Evolutionary conservation across 2,888 invertebrate species (phyloP), one percentile per base, ranked within the genome.

Genomic region (Augochlorella aurata): DNA sequence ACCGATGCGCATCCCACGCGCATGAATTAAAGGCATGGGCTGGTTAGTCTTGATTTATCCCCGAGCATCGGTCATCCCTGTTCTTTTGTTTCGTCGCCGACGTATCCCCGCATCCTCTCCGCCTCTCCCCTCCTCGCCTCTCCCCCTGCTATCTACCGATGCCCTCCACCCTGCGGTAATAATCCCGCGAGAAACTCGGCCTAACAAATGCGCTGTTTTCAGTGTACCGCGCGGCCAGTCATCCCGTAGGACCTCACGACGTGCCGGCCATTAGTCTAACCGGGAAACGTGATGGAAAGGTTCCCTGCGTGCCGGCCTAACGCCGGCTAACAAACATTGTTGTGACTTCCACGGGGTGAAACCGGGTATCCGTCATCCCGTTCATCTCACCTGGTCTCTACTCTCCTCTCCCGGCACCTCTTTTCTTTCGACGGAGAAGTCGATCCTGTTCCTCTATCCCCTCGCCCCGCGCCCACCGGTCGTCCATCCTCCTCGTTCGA

Each of bases 41-140:
- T 93, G 92, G 92, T 93, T 93, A 92, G 92, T 91, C 91, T 90
- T 93, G 93, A 93, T 93, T 93, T 93, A 93, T 93, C 89, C 90
- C 88, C 90, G 88, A 89, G 85, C 92, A 93, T 93, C 91, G 90
- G 87, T 92, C 92, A 91, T 90, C 87, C 84, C 81, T 65, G 87
- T 90, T 89, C 90, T 90, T 92, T 91, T 91, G 90, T 90, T 90
- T 89, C 88, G 87, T 87, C 88, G 85, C 82, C 79, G 66, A 65
- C 68, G 70, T 18, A 72, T 71, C 72, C 71, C 63, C 79, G 74
- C 21, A 21, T 21, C 54, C 21, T 21, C 24, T 14, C 24, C 54
- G 21, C 21, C 24, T 21, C 54, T 75, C 80, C 81, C 50, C 67
- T 29, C 38, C 71, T 80, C 75, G 81, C 81, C 81, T 72, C 79